Evolutionary conservation across 2,888 invertebrate species (phyloP).

Genomic region (Diloba caeruleocephala): DNA sequence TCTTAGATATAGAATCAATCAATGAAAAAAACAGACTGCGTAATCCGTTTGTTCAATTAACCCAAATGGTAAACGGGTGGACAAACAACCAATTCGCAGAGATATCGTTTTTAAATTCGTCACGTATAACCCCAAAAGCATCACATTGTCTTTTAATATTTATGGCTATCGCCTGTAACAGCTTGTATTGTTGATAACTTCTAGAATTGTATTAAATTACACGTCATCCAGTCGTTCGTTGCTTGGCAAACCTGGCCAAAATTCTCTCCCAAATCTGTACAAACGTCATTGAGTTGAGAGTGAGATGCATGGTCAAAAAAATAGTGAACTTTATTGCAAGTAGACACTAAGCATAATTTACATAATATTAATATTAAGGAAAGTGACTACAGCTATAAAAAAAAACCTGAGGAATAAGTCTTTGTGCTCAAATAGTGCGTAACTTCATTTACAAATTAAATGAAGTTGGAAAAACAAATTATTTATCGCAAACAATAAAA

Average conservation of each 20-base stretch:
- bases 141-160: slow-evolving; percentile 32
- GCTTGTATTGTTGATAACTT: slow-evolving; percentile 13
- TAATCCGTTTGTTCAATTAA: slow-evolving; percentile 25
- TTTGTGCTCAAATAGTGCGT: no score
- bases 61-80: background rate
- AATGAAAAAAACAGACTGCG: slow-evolving; percentile 5
- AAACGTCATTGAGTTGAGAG: slow-evolving; percentile 10
- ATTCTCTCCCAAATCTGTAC: slow-evolving; percentile 1
- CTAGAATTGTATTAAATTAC: slow-evolving; percentile 10
- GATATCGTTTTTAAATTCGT: slow-evolving; percentile 29
- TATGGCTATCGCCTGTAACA: slow-evolving; percentile 27
- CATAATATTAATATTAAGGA: no score
- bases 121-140: slow-evolving; percentile 29
- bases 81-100: background rate
- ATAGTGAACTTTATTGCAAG: no score
- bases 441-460: no score
- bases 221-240: background rate
- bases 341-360: no score
- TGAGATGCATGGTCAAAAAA: no score
- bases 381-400: no score
- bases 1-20: slow-evolving; percentile 21
- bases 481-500: no score
- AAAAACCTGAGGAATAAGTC: no score
- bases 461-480: no score
- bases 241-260: slow-evolving; percentile 10